Base-by-base conservation (phyloP, 2,888 invertebrate genomes). In the Hemaris fuciformis region DNA sequence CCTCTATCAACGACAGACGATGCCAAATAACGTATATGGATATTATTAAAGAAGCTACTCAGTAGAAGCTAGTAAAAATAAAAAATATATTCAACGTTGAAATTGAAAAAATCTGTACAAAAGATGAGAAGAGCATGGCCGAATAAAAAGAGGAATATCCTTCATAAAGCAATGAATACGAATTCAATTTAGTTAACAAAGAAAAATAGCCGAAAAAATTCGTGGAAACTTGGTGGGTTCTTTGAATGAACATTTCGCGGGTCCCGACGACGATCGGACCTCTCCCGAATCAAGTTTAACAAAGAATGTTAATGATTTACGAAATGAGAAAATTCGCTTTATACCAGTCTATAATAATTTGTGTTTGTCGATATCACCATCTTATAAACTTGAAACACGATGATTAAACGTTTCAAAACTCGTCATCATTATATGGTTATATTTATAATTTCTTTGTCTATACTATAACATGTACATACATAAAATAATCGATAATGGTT, bases 141-240 rank as follows among this genome's bases (percentile, higher is more conserved):
- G 18, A 46, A 61, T 48, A 53, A 41, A 45, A 15, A n/a, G 56
- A 27, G 15, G n/a, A 31, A 61, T 59, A 59, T n/a, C 61, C 56
- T 56, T 71, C 77, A 83, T 83, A 82, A 81, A 83, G 75, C 81
- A 80, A 82, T 86, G 80, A 85, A 86, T 84, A 80, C 74, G 77
- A 80, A 87, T 85, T 84, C 81, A 88, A 87, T 87, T 87, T 84
- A 72, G 77, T 80, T 83, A 86, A 85, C 83, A 85, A 86, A 88
- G 84, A 85, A 82, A 84, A 83, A 84, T 81, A 77, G 77, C 71
- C 65, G 69, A 66, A 68, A 75, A 74, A 66, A 68, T 66, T 65
- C 61, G 23, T 65, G 62, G 60, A 62, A 69, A 65, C 65, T 69
- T 65, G 61, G 62, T 62, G 62, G 66, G 63, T 66, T 45, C 63